Conservation (phyloP, 1,140 invertebrate genomes). For the Drosophila elegans region DNA sequence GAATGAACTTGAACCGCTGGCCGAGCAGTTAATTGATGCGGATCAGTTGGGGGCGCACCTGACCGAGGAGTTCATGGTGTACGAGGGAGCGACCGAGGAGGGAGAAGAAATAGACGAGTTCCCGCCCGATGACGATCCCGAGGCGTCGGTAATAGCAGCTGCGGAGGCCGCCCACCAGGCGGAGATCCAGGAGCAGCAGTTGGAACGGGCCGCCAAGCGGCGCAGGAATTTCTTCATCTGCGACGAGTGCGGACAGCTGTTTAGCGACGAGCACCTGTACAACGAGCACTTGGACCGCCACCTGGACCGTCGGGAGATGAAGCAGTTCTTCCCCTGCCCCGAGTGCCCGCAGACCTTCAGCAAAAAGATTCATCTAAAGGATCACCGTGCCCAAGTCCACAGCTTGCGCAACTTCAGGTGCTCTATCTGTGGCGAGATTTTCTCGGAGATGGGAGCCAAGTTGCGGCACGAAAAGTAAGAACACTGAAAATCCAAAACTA, state of each 20-base stretch:
- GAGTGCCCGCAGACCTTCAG: conserved; percentile 37
- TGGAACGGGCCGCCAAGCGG: conserved; percentile 36
- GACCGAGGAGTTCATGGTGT: neutral
- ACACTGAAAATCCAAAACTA: neutral
- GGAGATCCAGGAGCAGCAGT: conserved; percentile 23
- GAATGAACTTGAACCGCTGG: conserved; percentile 6
- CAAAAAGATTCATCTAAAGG: conserved; percentile 13
- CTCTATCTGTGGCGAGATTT: conserved; percentile 41
- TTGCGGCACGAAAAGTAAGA: conserved; percentile 60
- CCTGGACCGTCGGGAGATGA: conserved; percentile 11
- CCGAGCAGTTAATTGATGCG: conserved; percentile 59
- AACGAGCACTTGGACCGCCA: conserved; percentile 43
- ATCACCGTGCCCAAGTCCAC: conserved; percentile 32
- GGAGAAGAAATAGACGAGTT: neutral
- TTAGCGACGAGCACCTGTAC: conserved; percentile 31
- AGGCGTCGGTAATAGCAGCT: conserved; percentile 11
- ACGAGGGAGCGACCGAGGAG: neutral
- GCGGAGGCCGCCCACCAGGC: conserved; percentile 22
- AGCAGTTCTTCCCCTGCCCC: conserved; percentile 50
- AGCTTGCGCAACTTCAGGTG: conserved; percentile 37
- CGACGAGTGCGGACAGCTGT: conserved; percentile 60
- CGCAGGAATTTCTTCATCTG: conserved; percentile 64
- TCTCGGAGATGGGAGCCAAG: conserved; percentile 37
- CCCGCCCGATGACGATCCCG: conserved; percentile 4
- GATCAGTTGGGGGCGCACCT: conserved; percentile 26